phyloP scores from a whole-genome alignment of 64 coral and sea anemone species.

The Orbicella faveolata region DNA sequence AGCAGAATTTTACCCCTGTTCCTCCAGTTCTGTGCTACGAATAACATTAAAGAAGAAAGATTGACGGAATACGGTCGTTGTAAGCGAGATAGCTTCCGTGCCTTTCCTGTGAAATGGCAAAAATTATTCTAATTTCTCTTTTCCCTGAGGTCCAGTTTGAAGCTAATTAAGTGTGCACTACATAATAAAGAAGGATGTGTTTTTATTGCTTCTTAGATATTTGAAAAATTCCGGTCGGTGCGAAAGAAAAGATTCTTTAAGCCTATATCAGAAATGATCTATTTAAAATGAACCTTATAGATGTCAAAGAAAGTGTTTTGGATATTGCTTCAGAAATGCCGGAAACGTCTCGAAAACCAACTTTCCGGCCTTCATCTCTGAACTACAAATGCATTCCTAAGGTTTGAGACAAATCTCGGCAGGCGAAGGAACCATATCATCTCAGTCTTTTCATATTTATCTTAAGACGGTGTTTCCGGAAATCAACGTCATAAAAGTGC shows the following conservation, averaged over 20 bases:
- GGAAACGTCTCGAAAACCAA: neutral
- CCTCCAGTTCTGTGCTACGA: too few species aligned
- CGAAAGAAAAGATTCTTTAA: neutral
- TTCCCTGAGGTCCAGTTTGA: neutral
- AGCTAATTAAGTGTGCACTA: neutral
- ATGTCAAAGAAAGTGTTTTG: neutral
- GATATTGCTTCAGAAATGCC: conserved; percentile 23
- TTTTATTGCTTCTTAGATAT: neutral
- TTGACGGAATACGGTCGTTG: neutral
- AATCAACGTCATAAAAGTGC: neutral
- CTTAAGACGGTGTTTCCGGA: neutral
- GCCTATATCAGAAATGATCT: conserved; percentile 23
- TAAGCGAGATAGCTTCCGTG: neutral
- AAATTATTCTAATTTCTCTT: neutral
- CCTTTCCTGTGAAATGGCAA: neutral
- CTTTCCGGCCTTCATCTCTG: neutral
- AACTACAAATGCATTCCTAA: neutral
- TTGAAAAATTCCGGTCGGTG: conserved; percentile 1
- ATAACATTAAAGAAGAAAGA: neutral
- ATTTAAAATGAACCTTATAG: conserved; percentile 23
- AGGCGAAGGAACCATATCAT: neutral
- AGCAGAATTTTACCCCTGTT: too few species aligned
- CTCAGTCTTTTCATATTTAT: neutral
- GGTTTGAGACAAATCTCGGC: neutral
- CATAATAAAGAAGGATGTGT: neutral